phyloP scores from a whole-genome alignment of 1,140 invertebrate genomes.

The Nasonia longicornis region DNA sequence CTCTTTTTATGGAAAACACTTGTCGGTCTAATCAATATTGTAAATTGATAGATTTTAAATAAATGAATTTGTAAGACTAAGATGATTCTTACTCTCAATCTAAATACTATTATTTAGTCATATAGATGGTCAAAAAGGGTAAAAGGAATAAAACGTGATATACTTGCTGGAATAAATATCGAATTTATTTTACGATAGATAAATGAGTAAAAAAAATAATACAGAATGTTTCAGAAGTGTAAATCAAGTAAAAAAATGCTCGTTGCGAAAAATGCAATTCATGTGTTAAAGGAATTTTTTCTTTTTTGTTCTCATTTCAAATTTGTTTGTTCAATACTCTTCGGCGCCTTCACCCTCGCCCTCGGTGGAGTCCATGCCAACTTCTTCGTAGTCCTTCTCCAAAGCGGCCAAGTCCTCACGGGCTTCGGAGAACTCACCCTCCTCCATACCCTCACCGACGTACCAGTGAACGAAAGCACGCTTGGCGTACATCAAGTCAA shows the following conservation, averaged over 20 bases:
- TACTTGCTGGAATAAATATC: constrained; percentile 33
- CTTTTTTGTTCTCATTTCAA: constrained; percentile 3
- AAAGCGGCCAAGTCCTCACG: constrained; percentile 72
- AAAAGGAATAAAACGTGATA: not conserved
- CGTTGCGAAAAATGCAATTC: constrained; percentile 39
- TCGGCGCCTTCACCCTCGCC: constrained; percentile 70
- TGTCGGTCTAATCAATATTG: not conserved
- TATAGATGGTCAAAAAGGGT: not conserved
- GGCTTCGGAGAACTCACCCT: constrained; percentile 76
- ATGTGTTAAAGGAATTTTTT: constrained; percentile 24
- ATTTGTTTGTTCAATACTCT: constrained; percentile 61
- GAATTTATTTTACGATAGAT: constrained; percentile 28
- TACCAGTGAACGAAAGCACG: constrained; percentile 76
- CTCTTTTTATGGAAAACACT: not conserved
- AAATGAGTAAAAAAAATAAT: constrained; percentile 43
- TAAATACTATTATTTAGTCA: not conserved
- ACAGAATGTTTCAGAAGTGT: constrained; percentile 41
- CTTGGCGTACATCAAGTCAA: constrained; percentile 76
- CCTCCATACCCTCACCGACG: constrained; percentile 76
- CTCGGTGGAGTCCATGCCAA: constrained; percentile 74
- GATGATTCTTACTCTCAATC: not conserved
- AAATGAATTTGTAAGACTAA: not conserved
- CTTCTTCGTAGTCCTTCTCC: constrained; percentile 72
- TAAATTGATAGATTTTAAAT: not conserved
- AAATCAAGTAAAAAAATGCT: constrained; percentile 44